Base-by-base conservation (phyloP, 2,888 invertebrate genomes). In the Macroteleia sp. region DNA sequence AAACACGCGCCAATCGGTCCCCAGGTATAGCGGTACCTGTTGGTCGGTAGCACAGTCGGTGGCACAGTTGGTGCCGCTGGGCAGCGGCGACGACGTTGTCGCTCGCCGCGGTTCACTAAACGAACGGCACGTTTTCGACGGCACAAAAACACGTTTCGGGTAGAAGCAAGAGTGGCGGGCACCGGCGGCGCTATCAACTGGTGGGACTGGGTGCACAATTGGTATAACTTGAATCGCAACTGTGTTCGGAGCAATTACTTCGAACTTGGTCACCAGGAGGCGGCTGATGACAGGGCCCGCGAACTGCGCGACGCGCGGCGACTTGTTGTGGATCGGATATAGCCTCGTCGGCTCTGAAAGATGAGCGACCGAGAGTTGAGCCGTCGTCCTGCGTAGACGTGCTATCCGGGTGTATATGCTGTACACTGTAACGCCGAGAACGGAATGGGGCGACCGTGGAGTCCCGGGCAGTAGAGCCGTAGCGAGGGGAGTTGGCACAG, bases 361-460 rank as follows among this genome's bases (percentile, higher is more conserved):
- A 69, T 69, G 71, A 64, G 69, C 54, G 70, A 73, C 77, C 73
- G 56, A 79, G 54, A 66, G 62, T 50, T 73, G 56, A 48, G 66
- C 77, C 78, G 77, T 77, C 80, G 81, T 56, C 62, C 44, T 71
- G 77, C 79, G 79, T 80, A 41, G 71, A 80, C 76, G 81, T 81
- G 76, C 77, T 77, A 79, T 54, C 76, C 77, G 83, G 75, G 85
- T 85, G 84, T 87, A 88, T 69, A 70, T 89, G 90, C 86, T 90
- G 84, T 88, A 87, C 90, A 90, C 86, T 90, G 88, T 90, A 88
- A 86, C 83, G 90, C 89, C 90, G 89, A 91, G 90, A 91, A 91
- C 91, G 90, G 90, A 91, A 91, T 91, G 91, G 91, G 88, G 89
- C 89, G 88, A 88, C 85, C 88, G 91, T 88, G 88, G 87, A 87